Evolutionary conservation across 2,888 invertebrate species (phyloP), one percentile per base, ranked within the genome.

Genomic region (Camptogramma bilineatum): DNA sequence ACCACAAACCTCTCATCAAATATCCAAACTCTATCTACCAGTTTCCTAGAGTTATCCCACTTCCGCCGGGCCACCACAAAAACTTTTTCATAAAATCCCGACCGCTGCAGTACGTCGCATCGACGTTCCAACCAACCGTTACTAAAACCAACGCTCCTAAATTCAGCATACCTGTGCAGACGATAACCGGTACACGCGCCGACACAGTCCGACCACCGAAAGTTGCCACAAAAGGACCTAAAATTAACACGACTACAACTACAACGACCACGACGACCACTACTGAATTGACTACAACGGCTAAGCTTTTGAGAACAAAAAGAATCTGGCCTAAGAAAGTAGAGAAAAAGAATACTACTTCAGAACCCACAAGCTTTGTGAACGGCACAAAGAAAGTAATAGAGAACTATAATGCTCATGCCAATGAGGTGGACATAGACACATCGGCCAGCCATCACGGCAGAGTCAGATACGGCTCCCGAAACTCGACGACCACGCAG

Each of bases 261-360:
- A 85, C 88, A 4, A 82, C 88, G 9, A 84, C 80, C 13, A 75
- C 73, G 48, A 70, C 77, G 4, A 74, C 87, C 9, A 72, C 88
- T 7, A 88, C 89, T n/a, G 68, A 72, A 68, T 60, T 73, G 51
- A 82, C 88, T 5, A 90, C 92, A 13, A 90, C 92, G 1, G 79
- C 75, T 68, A 86, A 80, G 78, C 71, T 83, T 56, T 71, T 89
- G 65, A 83, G 93, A 76, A 92, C 87, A 47, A 93, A 91, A 78
- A 82, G 93, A 79, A 93, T 93, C 80, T 93, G 93, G 93, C 93
- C 93, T 8, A 88, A 90, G 59, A 53, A 69, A 55, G 75, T 85
- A 54, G 71, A 83, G 54, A 84, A 85, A 70, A 77, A 79, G 65
- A 86, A 85, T 59, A 65, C 68, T 39, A 81, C 81, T 28, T 63